phyloP scores from a whole-genome alignment of 2,888 invertebrate genomes.

The Lottia scabra region DNA sequence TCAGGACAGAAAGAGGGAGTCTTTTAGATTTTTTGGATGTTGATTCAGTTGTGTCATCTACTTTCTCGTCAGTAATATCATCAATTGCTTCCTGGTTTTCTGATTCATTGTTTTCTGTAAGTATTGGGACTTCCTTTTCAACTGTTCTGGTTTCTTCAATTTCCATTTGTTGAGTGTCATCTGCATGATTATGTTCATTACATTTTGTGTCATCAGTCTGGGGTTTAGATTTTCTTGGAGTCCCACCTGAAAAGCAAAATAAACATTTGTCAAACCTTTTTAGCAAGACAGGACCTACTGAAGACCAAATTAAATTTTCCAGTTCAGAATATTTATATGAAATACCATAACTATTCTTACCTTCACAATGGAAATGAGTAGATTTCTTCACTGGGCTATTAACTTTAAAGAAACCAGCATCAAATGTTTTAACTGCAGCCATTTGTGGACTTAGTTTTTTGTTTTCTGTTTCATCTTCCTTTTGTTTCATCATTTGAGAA shows the following conservation, averaged over 20 bases:
- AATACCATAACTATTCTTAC: too few species aligned
- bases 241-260: constrained; percentile 32
- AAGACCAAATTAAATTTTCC: too few species aligned
- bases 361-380: constrained; percentile 44
- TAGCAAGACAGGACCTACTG: too few species aligned
- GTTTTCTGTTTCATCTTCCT: constrained; percentile 22
- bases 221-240: constrained; percentile 29
- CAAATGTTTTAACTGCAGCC: constrained; percentile 51
- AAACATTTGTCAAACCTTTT: too few species aligned
- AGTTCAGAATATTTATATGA: too few species aligned
- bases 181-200: background rate
- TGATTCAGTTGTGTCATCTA: background rate
- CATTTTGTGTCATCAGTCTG: background rate
- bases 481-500: constrained; percentile 52
- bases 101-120: background rate
- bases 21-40: background rate
- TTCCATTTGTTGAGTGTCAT: background rate
- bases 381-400: constrained; percentile 54
- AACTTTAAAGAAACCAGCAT: constrained; percentile 61
- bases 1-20: background rate
- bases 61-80: background rate
- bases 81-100: constrained; percentile 15
- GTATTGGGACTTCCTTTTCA: constrained; percentile 1
- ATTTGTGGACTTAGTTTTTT: background rate
- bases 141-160: constrained; percentile 9